Evolutionary conservation across 2,113 vertebrate genomes (phyloP).

Genomic region (Felis chaus): DNA sequence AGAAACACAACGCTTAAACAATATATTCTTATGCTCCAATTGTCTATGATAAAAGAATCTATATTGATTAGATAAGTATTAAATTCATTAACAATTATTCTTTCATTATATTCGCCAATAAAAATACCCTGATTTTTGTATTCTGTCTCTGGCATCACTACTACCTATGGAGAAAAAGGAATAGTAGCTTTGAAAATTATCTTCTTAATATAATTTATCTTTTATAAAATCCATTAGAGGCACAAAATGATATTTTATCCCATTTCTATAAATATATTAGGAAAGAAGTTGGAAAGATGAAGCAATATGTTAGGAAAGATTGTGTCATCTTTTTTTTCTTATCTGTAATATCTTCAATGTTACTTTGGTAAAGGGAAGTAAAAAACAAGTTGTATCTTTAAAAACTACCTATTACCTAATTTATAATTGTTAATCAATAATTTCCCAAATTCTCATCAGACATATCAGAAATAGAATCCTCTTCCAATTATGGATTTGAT

Average conservation of each 20-base stretch:
- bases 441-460: background rate
- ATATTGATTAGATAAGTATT: background rate
- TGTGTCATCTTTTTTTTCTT: background rate
- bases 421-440: background rate
- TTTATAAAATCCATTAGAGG: background rate
- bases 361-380: background rate
- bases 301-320: background rate
- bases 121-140: background rate
- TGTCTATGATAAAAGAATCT: background rate
- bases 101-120: background rate
- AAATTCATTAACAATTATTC: background rate
- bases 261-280: background rate
- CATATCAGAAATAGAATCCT: background rate
- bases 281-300: background rate
- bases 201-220: background rate
- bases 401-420: background rate
- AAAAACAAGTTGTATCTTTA: background rate
- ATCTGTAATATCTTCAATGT: background rate
- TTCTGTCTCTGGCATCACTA: background rate
- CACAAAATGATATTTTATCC: background rate
- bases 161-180: conserved; percentile 1
- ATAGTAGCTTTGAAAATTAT: background rate
- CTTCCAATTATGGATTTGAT: background rate
- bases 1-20: background rate
- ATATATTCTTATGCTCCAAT: background rate